phyloP scores from a whole-genome alignment of 2,797 vertebrate genomes.

The Danio tinwini region DNA sequence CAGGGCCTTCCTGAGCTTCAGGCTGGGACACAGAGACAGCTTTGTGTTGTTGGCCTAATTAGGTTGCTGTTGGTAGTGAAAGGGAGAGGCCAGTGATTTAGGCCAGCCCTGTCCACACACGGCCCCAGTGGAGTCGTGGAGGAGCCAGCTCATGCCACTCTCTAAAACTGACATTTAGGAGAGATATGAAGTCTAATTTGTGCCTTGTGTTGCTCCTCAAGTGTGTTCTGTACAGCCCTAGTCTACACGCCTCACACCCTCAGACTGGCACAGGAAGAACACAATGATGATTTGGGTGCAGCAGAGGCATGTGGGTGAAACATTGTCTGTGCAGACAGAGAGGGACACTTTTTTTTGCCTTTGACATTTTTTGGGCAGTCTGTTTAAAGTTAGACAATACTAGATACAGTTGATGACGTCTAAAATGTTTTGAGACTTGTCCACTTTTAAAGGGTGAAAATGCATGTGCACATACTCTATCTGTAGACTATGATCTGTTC shows the following conservation, averaged over 20 bases:
- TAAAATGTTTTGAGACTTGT: background rate
- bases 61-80: conserved; percentile 72
- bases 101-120: conserved; percentile 19
- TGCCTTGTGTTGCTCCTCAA: conserved; percentile 67
- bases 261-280: conserved; percentile 36
- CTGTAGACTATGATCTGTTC: background rate
- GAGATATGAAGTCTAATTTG: conserved; percentile 69
- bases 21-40: conserved; percentile 84
- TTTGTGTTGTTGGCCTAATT: conserved; percentile 88
- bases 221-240: conserved; percentile 51
- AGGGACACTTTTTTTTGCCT: background rate
- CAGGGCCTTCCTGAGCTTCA: conserved; percentile 44
- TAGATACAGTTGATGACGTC: background rate
- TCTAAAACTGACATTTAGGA: conserved; percentile 72
- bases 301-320: background rate
- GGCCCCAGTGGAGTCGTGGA: conserved; percentile 28
- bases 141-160: conserved; percentile 16
- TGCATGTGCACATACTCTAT: background rate
- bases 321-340: background rate
- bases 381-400: background rate
- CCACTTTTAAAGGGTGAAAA: background rate
- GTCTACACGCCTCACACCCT: conserved; percentile 31
- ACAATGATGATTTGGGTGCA: background rate
- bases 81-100: conserved; percentile 60
- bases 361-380: background rate